These are phyloP conservation scores for Hetaerina titia DNA, from an alignment of 2,888 invertebrate genomes.

Conservation along the genomic window DNA sequence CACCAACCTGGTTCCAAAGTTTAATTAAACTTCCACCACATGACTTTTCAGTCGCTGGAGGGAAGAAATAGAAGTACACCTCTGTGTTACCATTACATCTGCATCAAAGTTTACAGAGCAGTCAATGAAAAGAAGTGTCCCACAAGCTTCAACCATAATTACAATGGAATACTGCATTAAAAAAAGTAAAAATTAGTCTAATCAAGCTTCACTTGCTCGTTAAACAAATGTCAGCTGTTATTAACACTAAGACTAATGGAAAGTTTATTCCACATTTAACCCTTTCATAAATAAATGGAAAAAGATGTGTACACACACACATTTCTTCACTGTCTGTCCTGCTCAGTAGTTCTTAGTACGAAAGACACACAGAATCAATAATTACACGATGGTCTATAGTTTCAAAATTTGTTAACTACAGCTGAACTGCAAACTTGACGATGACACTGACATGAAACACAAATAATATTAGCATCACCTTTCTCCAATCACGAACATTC, in stretches of 20 bases:
- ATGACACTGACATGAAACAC: slow-evolving; percentile 65
- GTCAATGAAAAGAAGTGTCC: slow-evolving; percentile 63
- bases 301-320: slow-evolving; percentile 54
- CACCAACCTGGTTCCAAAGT: slow-evolving; percentile 52
- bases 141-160: slow-evolving; percentile 64
- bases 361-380: slow-evolving; percentile 67
- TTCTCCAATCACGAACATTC: slow-evolving; percentile 59
- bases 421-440: slow-evolving; percentile 61
- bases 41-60: slow-evolving; percentile 57
- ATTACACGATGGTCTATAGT: slow-evolving; percentile 55
- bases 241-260: slow-evolving; percentile 64
- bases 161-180: slow-evolving; percentile 67
- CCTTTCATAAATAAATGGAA: slow-evolving; percentile 66
- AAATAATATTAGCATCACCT: slow-evolving; percentile 61
- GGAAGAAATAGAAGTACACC: slow-evolving; percentile 46
- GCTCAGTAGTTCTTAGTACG: slow-evolving; percentile 58
- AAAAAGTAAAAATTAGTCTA: slow-evolving; percentile 66
- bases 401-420: slow-evolving; percentile 56
- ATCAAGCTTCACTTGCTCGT: slow-evolving; percentile 56
- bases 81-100: slow-evolving; percentile 47
- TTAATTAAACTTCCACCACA: slow-evolving; percentile 58
- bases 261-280: slow-evolving; percentile 62
- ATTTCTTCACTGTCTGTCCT: slow-evolving; percentile 50
- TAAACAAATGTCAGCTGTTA: slow-evolving; percentile 57
- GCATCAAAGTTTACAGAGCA: slow-evolving; percentile 54